Evolutionary conservation across 1,140 invertebrate genomes (phyloP).

Genomic region (Drosophila bocqueti): DNA sequence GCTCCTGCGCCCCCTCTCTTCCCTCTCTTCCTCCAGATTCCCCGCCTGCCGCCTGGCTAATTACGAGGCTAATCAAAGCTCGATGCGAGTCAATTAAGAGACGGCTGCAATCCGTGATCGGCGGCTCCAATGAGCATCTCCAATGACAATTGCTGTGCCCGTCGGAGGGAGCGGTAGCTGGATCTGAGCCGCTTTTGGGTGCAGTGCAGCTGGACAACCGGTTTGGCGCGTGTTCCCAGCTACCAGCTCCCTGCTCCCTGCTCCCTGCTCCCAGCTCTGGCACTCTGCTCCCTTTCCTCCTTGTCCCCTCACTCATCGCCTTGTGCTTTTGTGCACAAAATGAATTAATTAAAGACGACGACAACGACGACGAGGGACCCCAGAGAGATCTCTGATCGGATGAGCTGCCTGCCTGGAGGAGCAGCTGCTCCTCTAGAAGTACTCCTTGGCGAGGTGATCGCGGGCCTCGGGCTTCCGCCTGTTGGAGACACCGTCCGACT

Average conservation of each 20-base stretch:
- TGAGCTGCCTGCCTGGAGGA: conserved; percentile 1
- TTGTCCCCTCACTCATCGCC: conserved; percentile 11
- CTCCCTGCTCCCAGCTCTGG: neutral
- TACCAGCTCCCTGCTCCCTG: neutral
- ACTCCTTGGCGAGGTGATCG: conserved; percentile 59
- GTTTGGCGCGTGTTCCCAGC: conserved; percentile 70
- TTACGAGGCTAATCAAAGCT: conserved; percentile 45
- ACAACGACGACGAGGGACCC: conserved; percentile 16
- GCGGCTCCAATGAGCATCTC: conserved; percentile 30
- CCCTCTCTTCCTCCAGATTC: neutral
- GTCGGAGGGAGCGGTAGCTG: neutral
- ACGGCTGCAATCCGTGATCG: conserved; percentile 33
- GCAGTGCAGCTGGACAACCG: conserved; percentile 79
- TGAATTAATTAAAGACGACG: conserved; percentile 74
- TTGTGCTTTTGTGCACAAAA: conserved; percentile 62
- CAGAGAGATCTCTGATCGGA: neutral
- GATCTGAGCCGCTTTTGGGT: conserved; percentile 59
- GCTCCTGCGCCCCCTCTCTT: too few species aligned
- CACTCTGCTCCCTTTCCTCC: neutral
- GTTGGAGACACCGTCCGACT: conserved; percentile 49
- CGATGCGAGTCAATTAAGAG: conserved; percentile 50
- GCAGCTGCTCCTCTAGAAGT: conserved; percentile 54
- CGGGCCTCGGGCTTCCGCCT: conserved; percentile 25
- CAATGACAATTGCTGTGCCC: conserved; percentile 69
- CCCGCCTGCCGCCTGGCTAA: conserved; percentile 17